These are phyloP conservation scores for Pagetopsis macropterus DNA, from an alignment of 2,797 vertebrate genomes.

Conservation along the genomic window DNA sequence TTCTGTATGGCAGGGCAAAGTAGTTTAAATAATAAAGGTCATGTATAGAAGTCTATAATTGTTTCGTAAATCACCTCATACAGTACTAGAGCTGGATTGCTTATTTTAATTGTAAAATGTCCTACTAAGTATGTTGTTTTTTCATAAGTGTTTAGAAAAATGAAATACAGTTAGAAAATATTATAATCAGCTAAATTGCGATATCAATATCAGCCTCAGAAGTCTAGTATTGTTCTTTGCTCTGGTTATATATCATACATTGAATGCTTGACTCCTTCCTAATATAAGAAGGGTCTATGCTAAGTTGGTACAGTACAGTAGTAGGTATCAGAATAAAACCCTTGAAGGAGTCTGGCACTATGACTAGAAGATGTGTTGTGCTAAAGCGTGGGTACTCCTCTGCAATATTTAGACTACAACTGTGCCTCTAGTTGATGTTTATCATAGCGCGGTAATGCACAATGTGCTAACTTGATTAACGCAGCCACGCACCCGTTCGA, in stretches of 20 bases:
- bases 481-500: conserved; percentile 17
- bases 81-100: not conserved
- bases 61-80: not conserved
- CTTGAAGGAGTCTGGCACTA: not conserved
- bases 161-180: not conserved
- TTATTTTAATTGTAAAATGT: too few relatives aligned
- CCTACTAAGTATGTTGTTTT: too few relatives aligned
- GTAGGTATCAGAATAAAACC: not conserved
- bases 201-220: not conserved
- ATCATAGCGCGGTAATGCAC: conserved; percentile 29
- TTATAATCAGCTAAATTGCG: not conserved
- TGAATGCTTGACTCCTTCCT: not conserved
- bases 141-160: too few relatives aligned
- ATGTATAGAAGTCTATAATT: not conserved
- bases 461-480: conserved; percentile 52
- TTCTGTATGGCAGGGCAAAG: not conserved
- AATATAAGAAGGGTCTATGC: not conserved
- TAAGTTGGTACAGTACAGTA: not conserved
- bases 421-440: conserved; percentile 28
- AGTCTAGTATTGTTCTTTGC: not conserved
- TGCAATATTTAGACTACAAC: conserved; percentile 15
- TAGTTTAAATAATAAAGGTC: not conserved
- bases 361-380: not conserved
- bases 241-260: not conserved
- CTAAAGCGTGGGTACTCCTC: not conserved